These are phyloP conservation scores for Ophthalmolycus amberensis DNA, from an alignment of 2,113 vertebrate genomes.

Conservation along the genomic window DNA sequence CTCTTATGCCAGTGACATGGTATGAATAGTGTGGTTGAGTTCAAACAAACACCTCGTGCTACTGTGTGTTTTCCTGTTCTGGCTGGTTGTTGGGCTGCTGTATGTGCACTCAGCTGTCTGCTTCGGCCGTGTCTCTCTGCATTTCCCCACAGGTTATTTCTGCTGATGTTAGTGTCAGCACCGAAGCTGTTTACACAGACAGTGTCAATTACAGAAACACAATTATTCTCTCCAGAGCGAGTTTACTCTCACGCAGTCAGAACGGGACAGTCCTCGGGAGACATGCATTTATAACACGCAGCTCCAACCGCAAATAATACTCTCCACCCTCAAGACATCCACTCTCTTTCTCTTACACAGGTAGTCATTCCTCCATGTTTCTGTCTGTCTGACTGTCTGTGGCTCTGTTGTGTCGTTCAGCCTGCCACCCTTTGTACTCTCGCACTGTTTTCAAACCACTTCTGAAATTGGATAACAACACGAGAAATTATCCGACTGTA, in stretches of 20 bases:
- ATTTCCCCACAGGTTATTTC: slow-evolving; percentile 58
- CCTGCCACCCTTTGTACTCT: slow-evolving; percentile 10
- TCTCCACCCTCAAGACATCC: not conserved
- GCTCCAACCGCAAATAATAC: slow-evolving; percentile 41
- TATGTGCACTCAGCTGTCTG: slow-evolving; percentile 6
- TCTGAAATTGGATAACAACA: slow-evolving; percentile 14
- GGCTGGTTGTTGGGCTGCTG: not conserved
- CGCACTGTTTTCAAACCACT: slow-evolving; percentile 2
- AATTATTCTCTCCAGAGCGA: slow-evolving; percentile 37
- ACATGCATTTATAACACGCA: slow-evolving; percentile 35
- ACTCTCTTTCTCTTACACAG: slow-evolving; percentile 16
- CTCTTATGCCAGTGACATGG: slow-evolving; percentile 10
- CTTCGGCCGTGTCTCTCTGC: slow-evolving; percentile 5
- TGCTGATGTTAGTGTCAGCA: slow-evolving; percentile 53
- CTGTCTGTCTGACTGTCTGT: slow-evolving; percentile 1
- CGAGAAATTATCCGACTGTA: not conserved
- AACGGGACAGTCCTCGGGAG: slow-evolving; percentile 41
- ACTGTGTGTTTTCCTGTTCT: slow-evolving; percentile 4
- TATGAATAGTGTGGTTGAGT: not conserved
- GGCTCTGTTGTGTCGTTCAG: not conserved
- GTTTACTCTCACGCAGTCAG: slow-evolving; percentile 43
- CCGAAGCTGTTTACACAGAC: slow-evolving; percentile 68
- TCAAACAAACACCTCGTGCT: slow-evolving; percentile 2
- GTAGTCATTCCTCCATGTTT: slow-evolving; percentile 4
- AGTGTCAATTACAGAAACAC: slow-evolving; percentile 71